Evolutionary conservation across 2,113 vertebrate species (phyloP), one percentile per base, ranked within the genome.

Genomic region (Chionis minor): DNA sequence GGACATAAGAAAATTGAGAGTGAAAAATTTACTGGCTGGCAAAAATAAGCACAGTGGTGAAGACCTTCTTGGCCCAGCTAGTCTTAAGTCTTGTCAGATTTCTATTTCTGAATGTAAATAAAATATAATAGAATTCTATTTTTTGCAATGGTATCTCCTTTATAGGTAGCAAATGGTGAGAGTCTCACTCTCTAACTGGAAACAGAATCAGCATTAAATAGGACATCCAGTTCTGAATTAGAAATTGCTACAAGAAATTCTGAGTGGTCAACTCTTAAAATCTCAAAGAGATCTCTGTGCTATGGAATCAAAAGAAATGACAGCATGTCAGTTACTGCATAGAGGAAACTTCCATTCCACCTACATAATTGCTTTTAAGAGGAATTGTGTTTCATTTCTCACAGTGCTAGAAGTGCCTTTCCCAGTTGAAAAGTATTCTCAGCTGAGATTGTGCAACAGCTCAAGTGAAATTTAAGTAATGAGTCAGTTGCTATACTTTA

Each of bases 371-470:
- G 27, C 40, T 58, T 86, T 77, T 69, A 85, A 96, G 74, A 85
- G 56, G 16, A 45, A 2, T n/a, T 40, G 54, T 58, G 59, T 82
- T 26, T 32, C 24, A 38, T 86, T 92, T 95, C 87, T 91, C 81
- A 61, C 33, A 82, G 70, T 11, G 30, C 49, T 85, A 69, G 56
- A 89, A 92, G 86, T 47, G 24, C 52, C 33, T 85, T 95, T 91
- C 77, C 35, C 66, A n/a, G 8, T 4, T 42, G 54, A 82, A 72
- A 90, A 73, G 62, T 77, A 70, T 75, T 84, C 69, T 95, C 73
- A 80, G 40, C 49, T 77, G 62, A 91, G 62, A 69, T 88, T 94
- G 74, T 70, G 94, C 74, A 96, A 95, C 23, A 81, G 61, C n/a
- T 96, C 55, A 74, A 95, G 81, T 82, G 44, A 82, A 87, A 81